These are phyloP conservation scores for Aphelocoma californica DNA, from an alignment of 2,797 vertebrate genomes.

Conservation along the genomic window DNA sequence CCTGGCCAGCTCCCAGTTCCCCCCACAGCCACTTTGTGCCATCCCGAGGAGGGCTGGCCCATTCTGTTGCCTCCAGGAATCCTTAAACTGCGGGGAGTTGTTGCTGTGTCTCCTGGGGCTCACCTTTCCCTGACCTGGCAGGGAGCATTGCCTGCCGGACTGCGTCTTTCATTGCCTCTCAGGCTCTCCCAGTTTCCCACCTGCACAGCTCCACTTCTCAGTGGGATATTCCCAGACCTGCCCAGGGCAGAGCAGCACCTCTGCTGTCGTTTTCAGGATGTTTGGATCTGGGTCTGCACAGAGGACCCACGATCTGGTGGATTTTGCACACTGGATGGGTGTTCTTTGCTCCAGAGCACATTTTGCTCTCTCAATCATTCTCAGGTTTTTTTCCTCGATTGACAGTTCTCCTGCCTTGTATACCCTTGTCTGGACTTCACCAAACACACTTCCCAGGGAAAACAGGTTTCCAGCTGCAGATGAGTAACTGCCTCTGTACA, in stretches of 20 bases:
- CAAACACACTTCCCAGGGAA: not conserved
- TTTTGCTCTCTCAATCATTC: not conserved
- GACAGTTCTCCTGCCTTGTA: fast-evolving
- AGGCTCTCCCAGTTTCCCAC: not conserved
- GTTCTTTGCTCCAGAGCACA: not conserved
- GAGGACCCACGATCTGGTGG: not conserved
- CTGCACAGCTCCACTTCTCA: not conserved
- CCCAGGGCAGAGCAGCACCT: not conserved
- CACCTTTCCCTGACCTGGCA: not conserved
- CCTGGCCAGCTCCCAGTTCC: not conserved
- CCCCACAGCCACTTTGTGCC: not conserved
- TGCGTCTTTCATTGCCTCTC: not conserved
- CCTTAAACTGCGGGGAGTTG: not conserved
- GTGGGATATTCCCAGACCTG: not conserved
- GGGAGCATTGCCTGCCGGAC: not conserved
- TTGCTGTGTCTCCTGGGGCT: not conserved
- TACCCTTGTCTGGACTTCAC: not conserved
- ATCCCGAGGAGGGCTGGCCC: not conserved
- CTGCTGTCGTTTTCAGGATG: not conserved
- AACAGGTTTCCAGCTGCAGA: not conserved
- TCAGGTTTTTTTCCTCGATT: fast-evolving
- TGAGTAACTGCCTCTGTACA: not conserved
- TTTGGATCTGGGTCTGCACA: not conserved
- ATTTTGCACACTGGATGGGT: not conserved
- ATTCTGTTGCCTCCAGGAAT: not conserved